Conservation (phyloP, 1,140 invertebrate species). For the Drosophila parabipectinata region DNA sequence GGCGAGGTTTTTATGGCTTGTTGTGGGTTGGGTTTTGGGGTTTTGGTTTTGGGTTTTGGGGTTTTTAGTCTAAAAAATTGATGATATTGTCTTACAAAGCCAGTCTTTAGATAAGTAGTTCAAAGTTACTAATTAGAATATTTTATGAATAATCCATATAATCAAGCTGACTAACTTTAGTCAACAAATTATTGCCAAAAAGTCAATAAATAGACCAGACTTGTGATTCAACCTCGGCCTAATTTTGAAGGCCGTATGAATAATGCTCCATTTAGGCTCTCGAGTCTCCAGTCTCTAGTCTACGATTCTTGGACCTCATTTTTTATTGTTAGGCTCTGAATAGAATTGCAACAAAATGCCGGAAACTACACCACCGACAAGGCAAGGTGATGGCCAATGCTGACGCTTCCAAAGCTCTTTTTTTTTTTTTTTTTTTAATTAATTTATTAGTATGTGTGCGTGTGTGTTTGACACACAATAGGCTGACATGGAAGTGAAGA, state of each 20-base stretch:
- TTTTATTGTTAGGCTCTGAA: slow-evolving; percentile 14
- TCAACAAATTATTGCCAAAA: background rate
- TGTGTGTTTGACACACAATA: slow-evolving; percentile 35
- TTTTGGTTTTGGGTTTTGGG: slow-evolving; percentile 26
- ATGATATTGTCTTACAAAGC: no score
- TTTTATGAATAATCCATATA: no score
- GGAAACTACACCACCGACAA: slow-evolving; percentile 37
- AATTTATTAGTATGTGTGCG: background rate
- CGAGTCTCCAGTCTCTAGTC: no score
- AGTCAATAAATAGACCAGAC: background rate
- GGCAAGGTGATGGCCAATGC: slow-evolving; percentile 59
- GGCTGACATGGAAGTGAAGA: slow-evolving; percentile 30
- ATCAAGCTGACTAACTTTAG: background rate
- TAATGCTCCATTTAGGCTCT: background rate
- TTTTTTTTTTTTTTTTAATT: slow-evolving; percentile 8
- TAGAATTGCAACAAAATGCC: slow-evolving; percentile 39
- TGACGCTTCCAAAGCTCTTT: slow-evolving; percentile 31
- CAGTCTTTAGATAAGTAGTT: no score
- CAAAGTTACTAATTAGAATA: no score
- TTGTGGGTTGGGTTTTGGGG: slow-evolving; percentile 52
- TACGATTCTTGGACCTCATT: slow-evolving; percentile 6
- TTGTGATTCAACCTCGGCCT: background rate
- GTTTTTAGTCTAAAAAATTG: background rate
- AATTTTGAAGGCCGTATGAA: slow-evolving; percentile 1
- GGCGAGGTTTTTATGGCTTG: slow-evolving; percentile 50